Percentiles rank a stretch among this genome's conserved stretches.
phyloP scores from a whole-genome alignment of 2,113 vertebrate species.

The Rattus rattus region DNA sequence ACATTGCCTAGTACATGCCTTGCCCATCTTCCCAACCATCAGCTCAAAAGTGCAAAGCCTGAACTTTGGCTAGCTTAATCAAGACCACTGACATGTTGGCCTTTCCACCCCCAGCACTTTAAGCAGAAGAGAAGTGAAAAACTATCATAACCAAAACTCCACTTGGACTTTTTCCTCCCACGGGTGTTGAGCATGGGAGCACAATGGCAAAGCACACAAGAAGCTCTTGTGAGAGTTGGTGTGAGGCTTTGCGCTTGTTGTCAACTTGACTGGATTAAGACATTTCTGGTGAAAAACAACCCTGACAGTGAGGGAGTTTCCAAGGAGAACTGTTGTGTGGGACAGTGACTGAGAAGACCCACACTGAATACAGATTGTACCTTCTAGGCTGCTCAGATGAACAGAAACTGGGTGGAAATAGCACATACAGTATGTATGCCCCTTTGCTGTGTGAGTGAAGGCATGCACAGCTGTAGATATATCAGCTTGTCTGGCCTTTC shows the following conservation, averaged over 20 bases:
- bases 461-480: not conserved
- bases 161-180: not conserved
- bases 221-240: not conserved
- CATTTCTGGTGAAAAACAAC: not conserved
- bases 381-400: not conserved
- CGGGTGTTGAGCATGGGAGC: accelerated
- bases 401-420: not conserved
- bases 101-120: not conserved
- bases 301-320: not conserved
- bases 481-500: not conserved
- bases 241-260: not conserved
- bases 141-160: not conserved
- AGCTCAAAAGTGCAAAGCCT: not conserved
- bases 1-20: not conserved
- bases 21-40: not conserved
- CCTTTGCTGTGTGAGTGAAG: not conserved
- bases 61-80: not conserved
- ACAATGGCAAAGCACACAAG: not conserved
- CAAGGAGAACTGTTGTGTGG: not conserved
- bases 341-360: not conserved
- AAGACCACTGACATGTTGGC: accelerated
- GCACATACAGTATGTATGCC: not conserved
- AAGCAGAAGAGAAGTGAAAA: too few species aligned
- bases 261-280: not conserved
- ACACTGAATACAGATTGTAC: too few species aligned